Evolutionary conservation across 2,888 invertebrate genomes (phyloP).

Genomic region (Xestoiulus laeticollis): DNA sequence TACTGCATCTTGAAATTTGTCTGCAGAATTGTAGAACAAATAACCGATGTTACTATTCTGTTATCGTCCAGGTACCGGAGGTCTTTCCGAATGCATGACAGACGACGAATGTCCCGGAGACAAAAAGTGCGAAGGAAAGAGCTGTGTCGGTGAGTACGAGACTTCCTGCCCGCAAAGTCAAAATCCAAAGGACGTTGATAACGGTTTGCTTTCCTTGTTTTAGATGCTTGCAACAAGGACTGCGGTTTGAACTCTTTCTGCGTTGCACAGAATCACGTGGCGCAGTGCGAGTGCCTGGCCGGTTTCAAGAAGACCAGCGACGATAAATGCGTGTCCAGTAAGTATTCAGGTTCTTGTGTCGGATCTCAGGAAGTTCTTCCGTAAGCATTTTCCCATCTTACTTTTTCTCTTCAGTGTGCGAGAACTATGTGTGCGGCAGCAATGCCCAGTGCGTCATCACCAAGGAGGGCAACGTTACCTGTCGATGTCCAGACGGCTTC

Average conservation of each 20-base stretch:
- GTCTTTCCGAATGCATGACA: conserved; percentile 68
- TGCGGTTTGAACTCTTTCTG: conserved; percentile 88
- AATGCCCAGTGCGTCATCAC: conserved; percentile 76
- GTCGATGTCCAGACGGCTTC: conserved; percentile 86
- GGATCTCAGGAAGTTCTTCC: not conserved
- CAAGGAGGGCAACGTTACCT: conserved; percentile 79
- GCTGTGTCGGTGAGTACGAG: conserved; percentile 70
- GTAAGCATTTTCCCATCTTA: not conserved
- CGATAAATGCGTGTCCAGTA: conserved; percentile 85
- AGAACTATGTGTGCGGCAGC: conserved; percentile 61
- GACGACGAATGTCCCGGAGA: conserved; percentile 84
- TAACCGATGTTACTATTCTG: no score
- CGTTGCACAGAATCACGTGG: conserved; percentile 86
- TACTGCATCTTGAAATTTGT: no score
- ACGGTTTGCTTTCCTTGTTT: not conserved
- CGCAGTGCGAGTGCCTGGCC: conserved; percentile 86
- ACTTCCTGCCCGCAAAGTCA: not conserved
- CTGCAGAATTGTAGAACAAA: no score
- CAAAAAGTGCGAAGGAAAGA: conserved; percentile 79
- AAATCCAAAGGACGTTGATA: not conserved
- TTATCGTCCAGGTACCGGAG: conserved; percentile 48
- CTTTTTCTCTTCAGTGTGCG: conserved; percentile 58
- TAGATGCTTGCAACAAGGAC: conserved; percentile 77
- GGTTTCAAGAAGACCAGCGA: conserved; percentile 81
- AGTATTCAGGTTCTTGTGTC: conserved; percentile 60